A percentile compares a stretch with the other conserved stretches of the same genome.
phyloP scores from a whole-genome alignment of 1,140 invertebrate genomes.

The Littorina saxatilis region DNA sequence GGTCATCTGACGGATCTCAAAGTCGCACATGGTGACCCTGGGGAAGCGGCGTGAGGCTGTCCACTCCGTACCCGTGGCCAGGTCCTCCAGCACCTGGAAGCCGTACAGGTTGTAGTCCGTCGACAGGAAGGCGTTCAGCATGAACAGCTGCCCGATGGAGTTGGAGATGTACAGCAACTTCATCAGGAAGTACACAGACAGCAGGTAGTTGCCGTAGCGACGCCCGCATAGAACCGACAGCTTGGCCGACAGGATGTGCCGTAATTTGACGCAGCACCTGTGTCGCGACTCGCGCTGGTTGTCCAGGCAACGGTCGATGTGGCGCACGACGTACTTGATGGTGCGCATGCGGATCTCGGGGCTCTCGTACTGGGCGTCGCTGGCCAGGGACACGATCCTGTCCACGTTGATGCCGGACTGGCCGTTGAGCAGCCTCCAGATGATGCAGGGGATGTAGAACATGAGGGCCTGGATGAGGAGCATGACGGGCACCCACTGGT shows the following conservation, averaged over 20 bases:
- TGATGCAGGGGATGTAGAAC: conserved; percentile 79
- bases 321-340: conserved; percentile 73
- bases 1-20: conserved; percentile 76
- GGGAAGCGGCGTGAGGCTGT: conserved; percentile 76
- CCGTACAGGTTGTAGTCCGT: conserved; percentile 77
- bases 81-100: conserved; percentile 77
- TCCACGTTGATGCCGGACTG: conserved; percentile 77
- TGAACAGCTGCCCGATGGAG: conserved; percentile 78
- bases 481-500: conserved; percentile 80
- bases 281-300: conserved; percentile 71
- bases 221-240: conserved; percentile 73
- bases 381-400: conserved; percentile 67
- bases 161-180: conserved; percentile 78
- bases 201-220: conserved; percentile 77
- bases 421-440: conserved; percentile 78
- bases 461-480: conserved; percentile 78
- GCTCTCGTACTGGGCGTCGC: conserved; percentile 69
- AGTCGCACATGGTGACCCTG: conserved; percentile 78
- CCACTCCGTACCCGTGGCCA: conserved; percentile 76
- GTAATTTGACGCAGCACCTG: conserved; percentile 68
- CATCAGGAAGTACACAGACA: conserved; percentile 77
- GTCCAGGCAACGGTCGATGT: conserved; percentile 74
- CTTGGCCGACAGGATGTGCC: conserved; percentile 70
- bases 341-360: conserved; percentile 71
- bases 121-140: conserved; percentile 78